Percentiles rank a stretch among this genome's conserved stretches.
Conservation (phyloP, 2,113 vertebrate genomes). For the Mobula birostris region DNA sequence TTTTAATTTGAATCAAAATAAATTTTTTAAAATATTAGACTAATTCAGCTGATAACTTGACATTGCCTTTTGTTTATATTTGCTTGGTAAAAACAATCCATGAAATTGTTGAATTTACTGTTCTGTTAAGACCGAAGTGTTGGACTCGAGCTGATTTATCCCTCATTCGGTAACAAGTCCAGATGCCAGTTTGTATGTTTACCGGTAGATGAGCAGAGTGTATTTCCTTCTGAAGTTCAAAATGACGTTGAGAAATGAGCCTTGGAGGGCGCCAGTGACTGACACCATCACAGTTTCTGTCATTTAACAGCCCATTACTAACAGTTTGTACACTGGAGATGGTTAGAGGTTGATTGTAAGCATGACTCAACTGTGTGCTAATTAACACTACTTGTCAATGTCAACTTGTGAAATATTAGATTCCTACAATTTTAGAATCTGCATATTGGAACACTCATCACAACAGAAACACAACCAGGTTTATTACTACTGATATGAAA, state of each 20-base stretch:
- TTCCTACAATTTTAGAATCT: neutral
- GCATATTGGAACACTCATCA: neutral
- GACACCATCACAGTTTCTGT: neutral
- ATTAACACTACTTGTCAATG: neutral
- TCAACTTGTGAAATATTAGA: neutral
- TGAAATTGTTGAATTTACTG: neutral
- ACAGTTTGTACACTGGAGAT: neutral
- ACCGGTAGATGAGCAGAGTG: too few relatives aligned
- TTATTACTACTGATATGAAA: too few relatives aligned
- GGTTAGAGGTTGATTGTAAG: neutral
- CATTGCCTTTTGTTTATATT: neutral
- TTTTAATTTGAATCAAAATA: too few relatives aligned
- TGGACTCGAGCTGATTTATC: neutral
- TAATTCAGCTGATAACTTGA: neutral
- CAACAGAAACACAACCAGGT: too few relatives aligned
- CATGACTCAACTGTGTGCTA: neutral
- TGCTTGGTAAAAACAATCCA: neutral
- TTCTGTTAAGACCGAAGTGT: neutral
- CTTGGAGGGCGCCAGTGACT: neutral
- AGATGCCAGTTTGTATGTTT: neutral
- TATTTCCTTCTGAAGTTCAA: neutral
- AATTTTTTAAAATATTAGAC: neutral
- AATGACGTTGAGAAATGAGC: neutral
- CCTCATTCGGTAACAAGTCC: neutral
- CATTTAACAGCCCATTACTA: neutral